Base-by-base conservation (phyloP, 1,140 invertebrate genomes). In the Eueides isabella region DNA sequence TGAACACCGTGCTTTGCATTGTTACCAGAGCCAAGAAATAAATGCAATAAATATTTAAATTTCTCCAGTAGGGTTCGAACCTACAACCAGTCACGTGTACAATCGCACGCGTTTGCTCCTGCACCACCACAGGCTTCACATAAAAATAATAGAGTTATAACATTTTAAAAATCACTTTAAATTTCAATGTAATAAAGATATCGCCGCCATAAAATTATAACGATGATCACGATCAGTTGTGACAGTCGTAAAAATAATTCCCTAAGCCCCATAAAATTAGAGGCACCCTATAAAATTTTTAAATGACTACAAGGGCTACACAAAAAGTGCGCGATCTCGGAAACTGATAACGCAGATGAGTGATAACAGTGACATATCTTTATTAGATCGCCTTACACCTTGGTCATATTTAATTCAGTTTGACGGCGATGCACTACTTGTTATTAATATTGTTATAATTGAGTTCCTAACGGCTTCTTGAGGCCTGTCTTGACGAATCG, bases 371-470 rank as follows among this genome's bases (percentile, higher is more conserved):
- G 35, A 65, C 64, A 26, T 79, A 79, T 79, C 78, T 76, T 73
- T 72, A 78, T 75, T 70, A 75, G 65, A 74, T 76, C 77, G 41
- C 65, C 74, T 71, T 67, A 75, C 74, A 75, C 74, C 74, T 75
- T 65, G 26, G 12, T 38, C 2, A 6, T 38, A 14, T 16, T 65
- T 74, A 74, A 74, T 74, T 74, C 68, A 61, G 72, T 69, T 74
- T 55, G 66, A 68, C 71, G 61, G 28, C 61, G 14, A 7, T 31
- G 61, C 55, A 64, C 72, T 44, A 29, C 48, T 30, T 23, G 23
- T 41, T 67, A 64, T 68, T 68, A 41, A 63, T 72, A 72, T 62
- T 67, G n/a, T 66, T 72, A 23, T 66, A 72, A 72, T 35, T 65
- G 28, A n/a, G 29, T 0, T 19, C 26, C 14, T 63, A 63, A 63